Base-by-base conservation (phyloP, 2,888 invertebrate species). In the Mimas tiliae region DNA sequence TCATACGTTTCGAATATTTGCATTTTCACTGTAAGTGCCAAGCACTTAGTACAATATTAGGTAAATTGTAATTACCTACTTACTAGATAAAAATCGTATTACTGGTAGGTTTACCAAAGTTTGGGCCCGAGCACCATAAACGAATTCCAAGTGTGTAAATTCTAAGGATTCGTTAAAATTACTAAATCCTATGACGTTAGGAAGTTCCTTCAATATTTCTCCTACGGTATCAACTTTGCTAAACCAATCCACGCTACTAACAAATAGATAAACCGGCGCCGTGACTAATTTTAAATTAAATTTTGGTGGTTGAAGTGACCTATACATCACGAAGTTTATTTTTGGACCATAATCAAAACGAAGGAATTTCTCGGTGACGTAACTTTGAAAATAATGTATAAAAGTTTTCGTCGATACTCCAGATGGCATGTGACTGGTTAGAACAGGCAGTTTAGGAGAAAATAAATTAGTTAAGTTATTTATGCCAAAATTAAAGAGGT, bases 121-220 rank as follows among this genome's bases (percentile, higher is more conserved):
- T 68, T 88, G 87, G 2, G 84, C 83, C 63, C 90, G 76, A 67
- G 82, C 72, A 14, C 92, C 92, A 68, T 89, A 93, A 16, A 88
- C 73, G 72, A 90, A 93, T 71, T 93, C 92, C 38, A 91, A 80
- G 73, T 92, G 92, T 19, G 87, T 86, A 69, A 90, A 91, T 69
- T 88, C 87, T 67, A 86, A 68, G 3, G 83, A 81, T 72, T 77
- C 78, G 66, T 90, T 85, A 1, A 88, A 80, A 51, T 76, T 75
- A n/a, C 84, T 72, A 70, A 77, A 78, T 21, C 74, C 80, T 27
- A 80, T 73, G 21, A 89, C 70, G 68, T 82, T 88, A 16, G 85
- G 84, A 14, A 93, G 74, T 62, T 71, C 76, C n/a, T 68, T 73
- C 70, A 67, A 75, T 21, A 91, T 76, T 67, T 70, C 77, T 65